phyloP scores from a whole-genome alignment of 2,888 invertebrate genomes.

The Thecocarcelia acutangulata region DNA sequence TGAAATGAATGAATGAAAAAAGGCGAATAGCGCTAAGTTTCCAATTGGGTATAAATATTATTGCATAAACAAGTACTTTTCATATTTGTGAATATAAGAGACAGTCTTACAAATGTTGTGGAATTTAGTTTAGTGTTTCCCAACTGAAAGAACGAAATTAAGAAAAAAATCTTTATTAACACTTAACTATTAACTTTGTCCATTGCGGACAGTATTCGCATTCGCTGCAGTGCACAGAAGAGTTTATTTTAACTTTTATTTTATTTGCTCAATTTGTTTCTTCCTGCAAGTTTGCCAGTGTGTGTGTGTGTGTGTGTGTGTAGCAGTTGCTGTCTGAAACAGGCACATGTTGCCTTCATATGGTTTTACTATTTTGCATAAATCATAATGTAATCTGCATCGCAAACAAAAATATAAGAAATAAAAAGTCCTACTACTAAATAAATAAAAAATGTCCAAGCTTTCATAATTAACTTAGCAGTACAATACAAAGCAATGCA shows the following conservation, averaged over 20 bases:
- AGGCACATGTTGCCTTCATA: slow-evolving; percentile 79
- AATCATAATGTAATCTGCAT: slow-evolving; percentile 82
- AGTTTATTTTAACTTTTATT: slow-evolving; percentile 31
- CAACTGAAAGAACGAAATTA: slow-evolving; percentile 10
- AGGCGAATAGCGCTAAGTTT: slow-evolving; percentile 19
- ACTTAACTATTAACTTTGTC: slow-evolving; percentile 15
- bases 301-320: too few species aligned
- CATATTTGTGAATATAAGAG: slow-evolving; percentile 33
- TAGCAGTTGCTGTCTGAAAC: slow-evolving; percentile 53
- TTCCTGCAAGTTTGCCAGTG: neutral
- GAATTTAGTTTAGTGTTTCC: slow-evolving; percentile 8
- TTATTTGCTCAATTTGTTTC: slow-evolving; percentile 15
- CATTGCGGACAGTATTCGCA: slow-evolving; percentile 21
- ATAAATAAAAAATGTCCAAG: slow-evolving; percentile 80
- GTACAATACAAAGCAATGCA: slow-evolving; percentile 57
- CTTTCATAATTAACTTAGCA: slow-evolving; percentile 81
- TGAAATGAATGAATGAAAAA: slow-evolving; percentile 37
- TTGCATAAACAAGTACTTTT: neutral
- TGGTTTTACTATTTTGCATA: slow-evolving; percentile 81
- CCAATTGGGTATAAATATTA: slow-evolving; percentile 39
- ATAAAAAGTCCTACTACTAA: slow-evolving; percentile 35
- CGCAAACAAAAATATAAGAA: slow-evolving; percentile 69
- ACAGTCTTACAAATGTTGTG: slow-evolving; percentile 41
- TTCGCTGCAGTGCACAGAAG: slow-evolving; percentile 17
- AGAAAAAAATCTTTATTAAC: slow-evolving; percentile 29